Base-by-base conservation (phyloP, 2,888 invertebrate genomes). In the Coremacera marginata region DNA sequence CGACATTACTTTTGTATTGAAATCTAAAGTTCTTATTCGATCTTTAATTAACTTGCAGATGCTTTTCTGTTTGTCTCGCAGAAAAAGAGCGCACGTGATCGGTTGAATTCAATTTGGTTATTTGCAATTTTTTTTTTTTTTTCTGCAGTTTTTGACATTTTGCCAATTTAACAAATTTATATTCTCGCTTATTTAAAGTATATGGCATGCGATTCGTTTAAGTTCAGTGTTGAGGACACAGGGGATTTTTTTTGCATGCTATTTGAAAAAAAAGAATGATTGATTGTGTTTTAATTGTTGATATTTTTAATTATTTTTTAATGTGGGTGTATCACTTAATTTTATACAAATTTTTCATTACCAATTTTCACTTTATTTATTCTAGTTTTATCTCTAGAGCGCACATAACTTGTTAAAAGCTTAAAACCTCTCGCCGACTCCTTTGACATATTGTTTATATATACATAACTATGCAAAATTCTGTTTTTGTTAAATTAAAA, bases 361-460 rank as follows among this genome's bases (percentile, higher is more conserved):
- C 19, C 55, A 55, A 2, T 19, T 55, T 8, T 55, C 5, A 7
- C 0, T 22, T 83, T 82, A 57, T 78, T 72, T 55, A 79, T 77
- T 52, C 72, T 63, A 55, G 67, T 75, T 65, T 75, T 78, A 62
- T 31, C 22, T 16, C 31, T 60, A 62, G 25, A 70, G 52, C 75
- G 73, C 25, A 73, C 78, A 67, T 84, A 85, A 72, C 80, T 81
- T 63, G 80, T 78, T 57, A 85, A 84, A n/a, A 85, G 74, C 37
- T 80, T 71, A 70, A 82, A 84, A 55, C 80, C 19, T 73, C 70
- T 77, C 55, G n/a, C 44, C 11, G 82, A 63, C 85, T 85, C 85
- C 68, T 44, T 62, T 75, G 55, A 19, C 22, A 55, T n/a, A 1
- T 55, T 55, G n/a, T 55, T 5, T 55, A 19, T 19, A 19, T 19